Conservation (phyloP, 2,888 invertebrate species). For the Agrotis segetum region DNA sequence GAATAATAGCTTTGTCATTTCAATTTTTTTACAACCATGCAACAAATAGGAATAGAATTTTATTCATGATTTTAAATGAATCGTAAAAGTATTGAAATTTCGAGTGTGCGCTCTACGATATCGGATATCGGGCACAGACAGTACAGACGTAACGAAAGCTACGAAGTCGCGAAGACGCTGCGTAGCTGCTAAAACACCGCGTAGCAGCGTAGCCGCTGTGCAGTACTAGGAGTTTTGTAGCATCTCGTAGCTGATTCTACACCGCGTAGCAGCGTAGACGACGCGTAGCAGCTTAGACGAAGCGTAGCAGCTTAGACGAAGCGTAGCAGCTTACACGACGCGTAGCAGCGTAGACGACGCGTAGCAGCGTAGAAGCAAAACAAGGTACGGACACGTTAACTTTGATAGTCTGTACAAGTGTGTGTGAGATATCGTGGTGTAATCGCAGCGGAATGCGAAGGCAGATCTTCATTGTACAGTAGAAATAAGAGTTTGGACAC, state of each 20-base stretch:
- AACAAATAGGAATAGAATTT: background rate
- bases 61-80: background rate
- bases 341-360: too few species aligned
- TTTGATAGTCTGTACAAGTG: background rate
- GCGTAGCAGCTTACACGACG: background rate
- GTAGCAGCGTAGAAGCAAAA: background rate
- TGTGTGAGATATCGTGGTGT: background rate
- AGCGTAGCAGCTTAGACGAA: background rate
- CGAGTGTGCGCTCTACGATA: background rate
- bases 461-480: conserved; percentile 42
- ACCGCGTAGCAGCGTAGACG: background rate
- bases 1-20: background rate
- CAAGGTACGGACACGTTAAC: background rate
- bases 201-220: background rate
- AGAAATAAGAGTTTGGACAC: conserved; percentile 65
- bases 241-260: background rate
- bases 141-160: background rate
- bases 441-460: background rate
- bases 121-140: background rate
- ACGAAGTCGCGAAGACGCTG: background rate
- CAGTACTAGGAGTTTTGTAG: background rate
- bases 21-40: background rate
- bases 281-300: background rate
- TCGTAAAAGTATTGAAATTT: conserved; percentile 24
- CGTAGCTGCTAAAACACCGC: background rate